These are phyloP conservation scores for Lophotriccus pileatus DNA, from an alignment of 2,797 vertebrate species.

Conservation along the genomic window DNA sequence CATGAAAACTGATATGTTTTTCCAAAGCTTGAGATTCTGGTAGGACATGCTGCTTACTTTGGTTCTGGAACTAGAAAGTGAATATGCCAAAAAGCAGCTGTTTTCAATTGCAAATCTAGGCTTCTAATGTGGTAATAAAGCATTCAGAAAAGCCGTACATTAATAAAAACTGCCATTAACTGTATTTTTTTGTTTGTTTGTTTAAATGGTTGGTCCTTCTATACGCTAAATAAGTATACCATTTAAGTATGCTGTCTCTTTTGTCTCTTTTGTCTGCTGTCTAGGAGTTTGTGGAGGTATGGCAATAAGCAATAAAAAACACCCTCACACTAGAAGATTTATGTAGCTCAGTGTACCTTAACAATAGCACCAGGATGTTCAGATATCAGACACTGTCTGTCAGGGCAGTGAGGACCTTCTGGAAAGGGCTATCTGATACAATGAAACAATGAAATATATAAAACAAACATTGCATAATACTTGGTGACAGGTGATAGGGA, in stretches of 20 bases:
- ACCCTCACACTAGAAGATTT: not conserved
- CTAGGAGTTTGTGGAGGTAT: not conserved
- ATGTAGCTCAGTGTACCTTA: not conserved
- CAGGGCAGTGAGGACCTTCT: not conserved
- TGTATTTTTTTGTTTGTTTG: not conserved
- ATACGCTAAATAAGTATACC: not conserved
- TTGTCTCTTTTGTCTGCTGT: too few relatives aligned
- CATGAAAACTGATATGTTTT: conserved; percentile 24
- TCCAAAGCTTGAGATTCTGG: not conserved
- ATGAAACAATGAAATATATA: not conserved
- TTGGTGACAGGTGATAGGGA: not conserved
- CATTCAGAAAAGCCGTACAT: not conserved
- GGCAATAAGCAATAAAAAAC: not conserved
- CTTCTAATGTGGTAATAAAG: conserved; percentile 7
- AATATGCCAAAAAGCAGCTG: conserved; percentile 32
- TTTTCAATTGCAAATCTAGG: conserved; percentile 33
- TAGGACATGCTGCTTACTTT: conserved; percentile 4
- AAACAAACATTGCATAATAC: not conserved
- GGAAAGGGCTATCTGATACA: not conserved
- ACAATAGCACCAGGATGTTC: not conserved
- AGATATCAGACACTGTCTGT: not conserved
- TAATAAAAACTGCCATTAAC: not conserved
- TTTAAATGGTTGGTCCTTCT: not conserved
- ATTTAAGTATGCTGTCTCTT: not conserved
- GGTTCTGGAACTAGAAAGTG: not conserved